Evolutionary conservation across 2,113 vertebrate genomes (phyloP).

Genomic region (Nesogale talazaci): DNA sequence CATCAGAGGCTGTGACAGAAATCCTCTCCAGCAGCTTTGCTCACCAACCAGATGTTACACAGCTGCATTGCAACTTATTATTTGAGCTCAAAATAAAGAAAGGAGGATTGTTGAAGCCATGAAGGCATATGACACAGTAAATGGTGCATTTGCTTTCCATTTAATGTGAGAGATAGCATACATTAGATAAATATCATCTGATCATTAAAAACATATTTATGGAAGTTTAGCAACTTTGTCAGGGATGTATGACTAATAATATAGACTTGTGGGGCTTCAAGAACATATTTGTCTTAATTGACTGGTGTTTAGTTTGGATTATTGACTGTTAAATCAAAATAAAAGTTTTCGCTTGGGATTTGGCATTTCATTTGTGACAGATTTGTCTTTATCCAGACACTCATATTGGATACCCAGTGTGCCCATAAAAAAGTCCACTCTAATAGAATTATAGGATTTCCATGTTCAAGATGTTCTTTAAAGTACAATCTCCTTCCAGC

Average conservation of each 20-base stretch:
- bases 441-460: conserved; percentile 56
- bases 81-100: conserved; percentile 61
- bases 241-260: conserved; percentile 86
- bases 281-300: conserved; percentile 83
- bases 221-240: conserved; percentile 82
- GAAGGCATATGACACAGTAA: conserved; percentile 83
- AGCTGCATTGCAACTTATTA: conserved; percentile 79
- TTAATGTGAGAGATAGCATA: conserved; percentile 80
- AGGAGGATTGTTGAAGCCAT: conserved; percentile 64
- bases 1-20: conserved; percentile 36
- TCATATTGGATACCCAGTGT: conserved; percentile 44
- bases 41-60: conserved; percentile 74
- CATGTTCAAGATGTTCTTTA: conserved; percentile 29
- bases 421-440: conserved; percentile 52
- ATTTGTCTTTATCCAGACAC: conserved; percentile 66
- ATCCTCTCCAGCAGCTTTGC: conserved; percentile 73
- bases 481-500: conserved; percentile 43
- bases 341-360: conserved; percentile 79
- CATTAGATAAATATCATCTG: conserved; percentile 84
- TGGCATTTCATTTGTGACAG: conserved; percentile 70
- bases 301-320: conserved; percentile 81
- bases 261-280: conserved; percentile 69
- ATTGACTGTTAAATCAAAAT: conserved; percentile 81
- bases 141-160: conserved; percentile 86
- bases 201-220: conserved; percentile 89